These are phyloP conservation scores for Noctua comes DNA, from an alignment of 2,888 invertebrate genomes.

Conservation along the genomic window DNA sequence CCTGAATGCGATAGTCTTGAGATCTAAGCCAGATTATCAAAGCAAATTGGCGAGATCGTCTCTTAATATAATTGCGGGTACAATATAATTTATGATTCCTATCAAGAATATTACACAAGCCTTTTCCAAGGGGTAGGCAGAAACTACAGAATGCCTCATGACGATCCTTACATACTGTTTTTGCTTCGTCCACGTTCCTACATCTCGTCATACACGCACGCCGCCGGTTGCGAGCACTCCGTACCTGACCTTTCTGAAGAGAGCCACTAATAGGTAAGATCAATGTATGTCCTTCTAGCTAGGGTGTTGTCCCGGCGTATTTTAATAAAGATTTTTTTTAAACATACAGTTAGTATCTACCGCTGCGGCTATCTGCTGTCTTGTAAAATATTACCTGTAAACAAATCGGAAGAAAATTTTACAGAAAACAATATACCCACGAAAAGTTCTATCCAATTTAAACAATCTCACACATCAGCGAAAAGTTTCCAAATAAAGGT, in stretches of 20 bases:
- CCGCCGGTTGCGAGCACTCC: neutral
- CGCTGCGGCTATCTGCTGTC: neutral
- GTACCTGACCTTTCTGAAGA: neutral
- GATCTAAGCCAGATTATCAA: neutral
- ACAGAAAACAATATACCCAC: neutral
- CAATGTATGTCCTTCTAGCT: neutral
- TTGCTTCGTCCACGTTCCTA: too few species aligned
- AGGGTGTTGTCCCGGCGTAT: neutral
- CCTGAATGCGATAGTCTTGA: conserved; percentile 37
- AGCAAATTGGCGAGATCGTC: neutral
- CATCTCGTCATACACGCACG: too few species aligned
- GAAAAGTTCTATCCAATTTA: conserved; percentile 26
- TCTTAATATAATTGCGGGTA: neutral
- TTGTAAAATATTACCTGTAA: neutral
- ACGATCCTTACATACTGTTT: neutral
- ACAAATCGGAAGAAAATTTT: neutral
- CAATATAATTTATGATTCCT: neutral
- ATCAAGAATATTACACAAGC: neutral
- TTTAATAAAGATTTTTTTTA: neutral
- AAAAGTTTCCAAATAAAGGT: conserved; percentile 38
- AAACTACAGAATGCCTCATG: neutral
- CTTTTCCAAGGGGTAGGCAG: neutral
- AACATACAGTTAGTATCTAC: neutral
- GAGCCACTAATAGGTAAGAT: neutral
- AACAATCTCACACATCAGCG: conserved; percentile 10